Evolutionary conservation across 1,140 invertebrate genomes (phyloP).

Genomic region (Adoxophyes honmai): DNA sequence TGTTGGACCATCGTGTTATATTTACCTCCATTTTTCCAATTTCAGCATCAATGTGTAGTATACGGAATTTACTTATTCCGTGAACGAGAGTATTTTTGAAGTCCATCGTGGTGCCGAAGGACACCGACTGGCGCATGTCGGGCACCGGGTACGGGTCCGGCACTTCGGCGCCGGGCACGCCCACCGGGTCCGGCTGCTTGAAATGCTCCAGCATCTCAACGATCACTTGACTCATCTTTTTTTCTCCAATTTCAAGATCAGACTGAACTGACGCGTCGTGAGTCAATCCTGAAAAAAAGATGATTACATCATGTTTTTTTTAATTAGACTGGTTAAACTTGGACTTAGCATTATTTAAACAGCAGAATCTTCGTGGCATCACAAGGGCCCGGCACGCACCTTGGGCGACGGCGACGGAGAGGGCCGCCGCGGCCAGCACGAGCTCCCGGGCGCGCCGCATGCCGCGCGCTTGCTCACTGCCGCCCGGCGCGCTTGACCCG

Average conservation of each 20-base stretch:
- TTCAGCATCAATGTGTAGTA: conserved; percentile 69
- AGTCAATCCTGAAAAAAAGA: conserved; percentile 34
- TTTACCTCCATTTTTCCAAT: conserved; percentile 58
- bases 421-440: too few relatives aligned
- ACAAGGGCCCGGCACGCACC: too few relatives aligned
- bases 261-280: conserved; percentile 22
- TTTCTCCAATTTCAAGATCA: conserved; percentile 74
- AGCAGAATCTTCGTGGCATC: too few relatives aligned
- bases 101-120: conserved; percentile 80
- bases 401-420: too few relatives aligned
- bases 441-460: too few relatives aligned
- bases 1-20: conserved; percentile 1
- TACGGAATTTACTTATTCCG: conserved; percentile 88
- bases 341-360: too few relatives aligned
- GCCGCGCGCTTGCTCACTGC: too few relatives aligned
- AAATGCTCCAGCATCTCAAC: conserved; percentile 87
- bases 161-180: conserved; percentile 85
- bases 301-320: too few relatives aligned
- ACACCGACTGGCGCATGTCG: conserved; percentile 84
- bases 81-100: conserved; percentile 85
- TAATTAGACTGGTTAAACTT: too few relatives aligned
- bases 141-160: conserved; percentile 89
- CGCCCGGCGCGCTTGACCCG: too few relatives aligned
- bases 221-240: conserved; percentile 84
- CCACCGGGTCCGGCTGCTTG: conserved; percentile 85